These are phyloP conservation scores for Coremacera marginata DNA, from an alignment of 2,888 invertebrate genomes.

Conservation along the genomic window DNA sequence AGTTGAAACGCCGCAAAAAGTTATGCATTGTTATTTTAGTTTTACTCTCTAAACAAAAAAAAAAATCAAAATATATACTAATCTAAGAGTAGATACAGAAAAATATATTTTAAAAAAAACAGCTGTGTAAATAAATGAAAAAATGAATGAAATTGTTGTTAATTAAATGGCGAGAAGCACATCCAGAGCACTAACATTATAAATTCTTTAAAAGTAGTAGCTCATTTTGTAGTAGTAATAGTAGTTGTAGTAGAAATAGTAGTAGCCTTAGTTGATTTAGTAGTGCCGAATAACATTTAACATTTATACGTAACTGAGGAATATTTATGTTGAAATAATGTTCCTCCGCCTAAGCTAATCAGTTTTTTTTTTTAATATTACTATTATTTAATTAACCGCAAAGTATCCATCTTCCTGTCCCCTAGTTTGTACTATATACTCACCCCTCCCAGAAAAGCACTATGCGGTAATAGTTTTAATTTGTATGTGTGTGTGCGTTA, in stretches of 20 bases:
- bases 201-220: not conserved
- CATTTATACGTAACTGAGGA: constrained; percentile 16
- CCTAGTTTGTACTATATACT: not conserved
- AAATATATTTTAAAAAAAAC: not conserved
- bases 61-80: not conserved
- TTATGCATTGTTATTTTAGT: constrained; percentile 31
- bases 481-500: constrained; percentile 24
- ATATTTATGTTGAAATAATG: constrained; percentile 10
- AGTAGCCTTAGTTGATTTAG: constrained; percentile 1
- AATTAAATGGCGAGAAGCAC: not conserved
- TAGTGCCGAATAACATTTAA: not conserved
- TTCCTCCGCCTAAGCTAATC: constrained; percentile 18
- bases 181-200: not conserved
- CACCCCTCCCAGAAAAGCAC: not conserved
- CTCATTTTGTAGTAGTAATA: not conserved
- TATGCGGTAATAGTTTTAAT: constrained; percentile 19
- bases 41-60: not conserved
- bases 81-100: not conserved
- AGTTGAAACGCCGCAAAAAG: not conserved
- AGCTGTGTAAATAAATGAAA: constrained; percentile 28
- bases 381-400: not conserved
- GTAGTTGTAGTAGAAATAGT: not conserved
- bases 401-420: not conserved
- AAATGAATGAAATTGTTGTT: constrained; percentile 20
- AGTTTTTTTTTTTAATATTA: not conserved